A percentile compares a stretch with the other conserved stretches of the same genome.
Conservation (phyloP, 1,140 invertebrate genomes). For the Lethocerus indicus region DNA sequence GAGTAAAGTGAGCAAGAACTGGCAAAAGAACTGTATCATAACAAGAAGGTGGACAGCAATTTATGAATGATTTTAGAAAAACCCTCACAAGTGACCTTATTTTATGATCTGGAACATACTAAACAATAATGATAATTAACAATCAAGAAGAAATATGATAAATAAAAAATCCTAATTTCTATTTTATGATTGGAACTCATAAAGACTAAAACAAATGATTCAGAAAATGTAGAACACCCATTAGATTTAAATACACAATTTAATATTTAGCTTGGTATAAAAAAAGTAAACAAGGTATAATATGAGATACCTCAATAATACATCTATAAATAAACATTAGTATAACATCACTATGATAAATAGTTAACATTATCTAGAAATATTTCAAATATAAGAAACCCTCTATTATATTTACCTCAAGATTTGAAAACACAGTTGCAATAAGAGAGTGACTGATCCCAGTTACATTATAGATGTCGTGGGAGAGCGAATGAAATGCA, state of each 20-base stretch:
- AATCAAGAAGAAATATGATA: too few species aligned
- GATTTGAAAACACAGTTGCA: slow-evolving; percentile 45
- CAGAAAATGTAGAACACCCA: too few species aligned
- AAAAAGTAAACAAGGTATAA: too few species aligned
- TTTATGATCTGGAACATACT: slow-evolving; percentile 67
- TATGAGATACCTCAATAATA: too few species aligned
- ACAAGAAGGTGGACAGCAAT: slow-evolving; percentile 61
- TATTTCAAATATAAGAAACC: too few species aligned
- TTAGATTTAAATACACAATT: too few species aligned
- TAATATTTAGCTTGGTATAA: too few species aligned
- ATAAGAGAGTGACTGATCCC: slow-evolving; percentile 41
- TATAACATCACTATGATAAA: neutral
- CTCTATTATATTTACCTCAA: slow-evolving; percentile 38
- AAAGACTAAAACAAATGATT: too few species aligned
- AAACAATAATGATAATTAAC: slow-evolving; percentile 13
- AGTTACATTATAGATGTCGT: slow-evolving; percentile 60
- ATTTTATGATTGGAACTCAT: too few species aligned
- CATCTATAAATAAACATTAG: too few species aligned
- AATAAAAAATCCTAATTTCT: too few species aligned
- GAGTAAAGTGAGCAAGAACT: slow-evolving; percentile 53
- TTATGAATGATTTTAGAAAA: slow-evolving; percentile 72
- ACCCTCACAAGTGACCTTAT: slow-evolving; percentile 63
- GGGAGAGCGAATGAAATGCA: slow-evolving; percentile 56
- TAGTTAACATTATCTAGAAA: too few species aligned
- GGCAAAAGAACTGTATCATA: slow-evolving; percentile 58